Evolutionary conservation across 2,113 vertebrate genomes (phyloP).

Genomic region (Monopterus albus): DNA sequence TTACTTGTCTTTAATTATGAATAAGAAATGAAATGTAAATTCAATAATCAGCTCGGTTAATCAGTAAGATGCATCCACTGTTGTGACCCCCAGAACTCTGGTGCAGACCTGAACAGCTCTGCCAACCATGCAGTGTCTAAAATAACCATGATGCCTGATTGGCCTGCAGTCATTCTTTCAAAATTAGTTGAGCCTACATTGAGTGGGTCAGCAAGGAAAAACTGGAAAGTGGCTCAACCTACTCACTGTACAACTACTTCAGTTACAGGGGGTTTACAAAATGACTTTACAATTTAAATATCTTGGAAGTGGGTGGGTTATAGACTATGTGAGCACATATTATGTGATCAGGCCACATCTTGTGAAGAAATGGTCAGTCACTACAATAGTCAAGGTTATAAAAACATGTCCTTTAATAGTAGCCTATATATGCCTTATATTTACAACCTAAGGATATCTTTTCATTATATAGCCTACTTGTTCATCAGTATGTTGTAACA

Average conservation of each 20-base stretch:
- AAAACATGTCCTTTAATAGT: too few relatives aligned
- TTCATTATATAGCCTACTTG: too few relatives aligned
- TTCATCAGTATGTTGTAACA: not conserved
- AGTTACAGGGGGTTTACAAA: not conserved
- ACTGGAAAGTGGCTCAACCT: slow-evolving; percentile 39
- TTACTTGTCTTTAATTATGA: not conserved
- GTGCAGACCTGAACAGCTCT: slow-evolving; percentile 25
- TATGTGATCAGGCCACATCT: too few relatives aligned
- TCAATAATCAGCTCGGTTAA: slow-evolving; percentile 6
- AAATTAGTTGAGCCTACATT: slow-evolving; percentile 36
- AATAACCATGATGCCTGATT: slow-evolving; percentile 68
- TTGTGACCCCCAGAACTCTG: slow-evolving; percentile 6
- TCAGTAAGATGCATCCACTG: not conserved
- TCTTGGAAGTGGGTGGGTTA: too few relatives aligned
- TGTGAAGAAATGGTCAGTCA: too few relatives aligned
- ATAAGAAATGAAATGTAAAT: not conserved
- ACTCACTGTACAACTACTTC: slow-evolving; percentile 5
- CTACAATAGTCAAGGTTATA: too few relatives aligned
- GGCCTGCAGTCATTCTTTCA: slow-evolving; percentile 64
- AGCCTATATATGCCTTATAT: too few relatives aligned
- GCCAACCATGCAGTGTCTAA: slow-evolving; percentile 60
- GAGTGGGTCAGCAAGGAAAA: slow-evolving; percentile 36
- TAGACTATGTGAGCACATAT: too few relatives aligned
- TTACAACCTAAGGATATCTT: too few relatives aligned
- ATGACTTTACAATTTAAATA: not conserved